phyloP scores from a whole-genome alignment of 2,888 invertebrate species.

The Protonemura montana region DNA sequence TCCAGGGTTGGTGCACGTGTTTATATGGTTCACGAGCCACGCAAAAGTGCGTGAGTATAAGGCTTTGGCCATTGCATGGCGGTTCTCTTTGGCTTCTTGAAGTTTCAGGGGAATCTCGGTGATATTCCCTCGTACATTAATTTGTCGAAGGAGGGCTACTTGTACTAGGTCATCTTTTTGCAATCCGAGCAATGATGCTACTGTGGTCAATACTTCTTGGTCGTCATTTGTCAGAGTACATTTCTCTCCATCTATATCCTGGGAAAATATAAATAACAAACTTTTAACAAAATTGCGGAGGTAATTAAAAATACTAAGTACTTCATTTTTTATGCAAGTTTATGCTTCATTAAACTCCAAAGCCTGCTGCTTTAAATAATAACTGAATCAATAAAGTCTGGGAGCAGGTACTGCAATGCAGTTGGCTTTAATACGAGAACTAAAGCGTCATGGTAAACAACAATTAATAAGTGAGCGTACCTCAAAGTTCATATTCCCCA shows the following conservation, averaged over 20 bases:
- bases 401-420: background rate
- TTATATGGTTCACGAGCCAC: conserved; percentile 92
- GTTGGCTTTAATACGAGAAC: background rate
- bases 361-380: background rate
- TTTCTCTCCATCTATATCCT: conserved; percentile 87
- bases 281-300: conserved; percentile 16
- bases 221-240: conserved; percentile 78
- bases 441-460: background rate
- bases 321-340: background rate
- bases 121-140: conserved; percentile 91
- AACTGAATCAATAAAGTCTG: background rate
- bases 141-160: conserved; percentile 79
- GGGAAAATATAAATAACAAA: conserved; percentile 49
- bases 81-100: conserved; percentile 88
- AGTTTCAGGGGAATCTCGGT: conserved; percentile 90
- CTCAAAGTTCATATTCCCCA: conserved; percentile 86
- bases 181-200: conserved; percentile 78
- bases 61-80: conserved; percentile 93
- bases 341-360: background rate
- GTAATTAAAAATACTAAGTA: too few species aligned
- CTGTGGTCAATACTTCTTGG: conserved; percentile 74
- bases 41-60: conserved; percentile 89
- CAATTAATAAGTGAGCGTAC: conserved; percentile 55
- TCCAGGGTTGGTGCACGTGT: conserved; percentile 89
- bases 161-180: conserved; percentile 77